Evolutionary conservation across 2,113 vertebrate species (phyloP), one percentile per base, ranked within the genome.

Genomic region (Clarias batrachus): DNA sequence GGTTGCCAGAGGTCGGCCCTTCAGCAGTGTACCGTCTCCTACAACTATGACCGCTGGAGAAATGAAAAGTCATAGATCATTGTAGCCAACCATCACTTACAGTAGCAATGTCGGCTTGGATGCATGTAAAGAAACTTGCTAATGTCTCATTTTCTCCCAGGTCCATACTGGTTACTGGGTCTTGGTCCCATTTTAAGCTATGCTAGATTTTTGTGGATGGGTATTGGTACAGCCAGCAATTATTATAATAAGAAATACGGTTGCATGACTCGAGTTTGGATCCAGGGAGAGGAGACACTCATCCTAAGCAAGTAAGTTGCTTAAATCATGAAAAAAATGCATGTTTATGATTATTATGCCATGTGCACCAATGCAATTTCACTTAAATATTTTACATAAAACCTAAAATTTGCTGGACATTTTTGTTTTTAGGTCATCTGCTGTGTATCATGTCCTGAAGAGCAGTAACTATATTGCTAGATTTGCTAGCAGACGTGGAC

Each of bases 221-320:
- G 98, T 66, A 96, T 99, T 0, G 97, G 98, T 79, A 97, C 93
- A 0, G 97, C 98, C 9, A 94, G 96, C 91, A 98, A 98, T 93
- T 99, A 98, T 92, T 99, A 99, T 93, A 99, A 99, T 78, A 93
- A 92, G 80, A 96, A 94, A 48, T 99, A 99, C 0, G 98, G 98
- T 82, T 97, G 96, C 83, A 95, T 97, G n/a, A 95, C 95, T 65
- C 94, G 97, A 68, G 97, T 99, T 77, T 99, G 98, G 98, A 97
- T 99, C 84, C 93, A 94, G 1, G 96, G 97, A 0, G 97, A 99
- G 92, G 97, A 99, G 92, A 99, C 98, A 0, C 92, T 98, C 83
- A 96, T 99, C 84, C 94, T 99, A 60, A 98, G 97, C 97, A 96
- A 96, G 98, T 95, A 92, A 96, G 92, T 88, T 37, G 13, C 30